Conservation (phyloP, 2,888 invertebrate genomes). For the Athalia cordata region DNA sequence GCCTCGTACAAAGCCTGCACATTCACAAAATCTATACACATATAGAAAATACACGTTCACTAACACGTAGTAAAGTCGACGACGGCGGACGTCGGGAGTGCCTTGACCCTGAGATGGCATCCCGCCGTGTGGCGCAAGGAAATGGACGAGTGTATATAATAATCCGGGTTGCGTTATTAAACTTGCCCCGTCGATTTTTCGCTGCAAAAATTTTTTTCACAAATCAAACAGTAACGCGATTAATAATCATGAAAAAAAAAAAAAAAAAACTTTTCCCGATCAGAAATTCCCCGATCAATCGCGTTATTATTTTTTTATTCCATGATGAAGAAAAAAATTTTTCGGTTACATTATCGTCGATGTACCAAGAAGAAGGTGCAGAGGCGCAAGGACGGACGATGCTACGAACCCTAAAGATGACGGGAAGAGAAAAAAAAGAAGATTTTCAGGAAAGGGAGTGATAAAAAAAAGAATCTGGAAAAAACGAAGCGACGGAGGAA, state of each 20-base stretch:
- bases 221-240: no score
- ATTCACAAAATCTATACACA: not conserved
- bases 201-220: no score
- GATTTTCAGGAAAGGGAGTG: conserved; percentile 45
- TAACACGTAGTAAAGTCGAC: not conserved
- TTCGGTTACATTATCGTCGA: no score
- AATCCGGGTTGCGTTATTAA: conserved; percentile 57
- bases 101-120: conserved; percentile 61
- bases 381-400: no score
- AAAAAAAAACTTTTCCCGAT: no score
- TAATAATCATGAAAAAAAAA: no score
- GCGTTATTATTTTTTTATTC: not conserved
- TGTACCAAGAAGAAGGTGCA: no score
- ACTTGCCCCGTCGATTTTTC: no score
- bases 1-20: not conserved
- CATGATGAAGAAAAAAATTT: not conserved
- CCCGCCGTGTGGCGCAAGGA: conserved; percentile 46
- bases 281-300: not conserved
- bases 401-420: no score
- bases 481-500: not conserved
- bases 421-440: conserved; percentile 57
- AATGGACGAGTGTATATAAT: conserved; percentile 51
- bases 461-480: conserved; percentile 28
- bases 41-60: not conserved
- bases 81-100: conserved; percentile 51